Evolutionary conservation across 2,797 vertebrate species (phyloP), one percentile per base, ranked within the genome.

Genomic region (Setipinna tenuifilis): DNA sequence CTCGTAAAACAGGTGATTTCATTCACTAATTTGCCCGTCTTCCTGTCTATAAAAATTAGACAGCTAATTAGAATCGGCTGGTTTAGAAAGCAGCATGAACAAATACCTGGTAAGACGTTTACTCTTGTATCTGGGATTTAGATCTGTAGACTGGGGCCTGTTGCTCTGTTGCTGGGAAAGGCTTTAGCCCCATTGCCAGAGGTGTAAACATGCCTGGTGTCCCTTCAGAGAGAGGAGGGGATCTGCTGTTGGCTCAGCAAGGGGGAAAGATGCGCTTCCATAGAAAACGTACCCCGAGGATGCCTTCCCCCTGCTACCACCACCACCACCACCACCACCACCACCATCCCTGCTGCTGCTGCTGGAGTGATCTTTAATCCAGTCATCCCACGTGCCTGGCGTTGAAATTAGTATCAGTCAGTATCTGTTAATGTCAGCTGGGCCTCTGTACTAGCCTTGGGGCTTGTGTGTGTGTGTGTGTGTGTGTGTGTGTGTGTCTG

Each of bases 331-430:
- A 48, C 46, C 46, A 48, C 46, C 46, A 48, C 46, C 46, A 48
- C 46, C 46, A 48, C 46, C 46, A 48, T 48, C 10, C 10, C 46
- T 48, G 46, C 46, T 48, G 46, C 71, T 78, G 71, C 17, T 78
- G 31, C 71, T 44, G 71, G 71, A 78, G 35, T 78, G 71, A 78
- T 78, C 71, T 78, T 21, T 78, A 78, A 21, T 78, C 71, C 71
- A 78, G 71, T 21, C 71, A 41, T 78, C 71, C 71, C 71, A 78
- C 71, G 31, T 78, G 71, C 35, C 35, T 78, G 35, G 71, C 35
- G 6, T 78, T 78, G 35, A 44, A 78, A 78, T 44, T 44, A 78
- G 71, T 78, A 78, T 78, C 31, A 78, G 35, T 44, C 71, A 78
- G 71, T 78, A 78, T 78, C 71, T 41, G 35, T 41, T 78, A 44